phyloP scores from a whole-genome alignment of 2,888 invertebrate genomes.

The Idaea straminata region DNA sequence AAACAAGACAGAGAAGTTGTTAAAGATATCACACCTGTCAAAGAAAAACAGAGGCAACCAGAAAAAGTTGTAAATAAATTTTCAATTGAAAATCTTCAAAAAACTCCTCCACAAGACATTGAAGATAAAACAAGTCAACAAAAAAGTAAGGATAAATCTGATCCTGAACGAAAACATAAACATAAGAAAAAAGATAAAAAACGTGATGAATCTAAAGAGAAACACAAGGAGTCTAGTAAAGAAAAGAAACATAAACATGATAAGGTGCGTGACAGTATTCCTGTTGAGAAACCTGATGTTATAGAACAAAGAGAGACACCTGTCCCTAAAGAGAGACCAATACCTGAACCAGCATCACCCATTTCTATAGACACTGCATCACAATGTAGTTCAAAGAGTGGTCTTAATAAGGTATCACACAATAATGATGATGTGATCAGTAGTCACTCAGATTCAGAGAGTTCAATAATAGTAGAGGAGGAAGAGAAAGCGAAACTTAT shows the following conservation, averaged over 20 bases:
- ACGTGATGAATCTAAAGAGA: constrained; percentile 82
- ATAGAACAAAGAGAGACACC: constrained; percentile 68
- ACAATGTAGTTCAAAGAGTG: constrained; percentile 75
- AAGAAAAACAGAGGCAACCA: constrained; percentile 62
- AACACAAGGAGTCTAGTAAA: constrained; percentile 79
- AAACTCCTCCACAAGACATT: constrained; percentile 66
- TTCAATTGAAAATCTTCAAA: constrained; percentile 71
- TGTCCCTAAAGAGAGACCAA: constrained; percentile 58
- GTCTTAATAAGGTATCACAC: constrained; percentile 58
- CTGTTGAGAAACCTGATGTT: constrained; percentile 73
- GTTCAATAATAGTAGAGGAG: constrained; percentile 65
- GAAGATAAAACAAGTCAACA: constrained; percentile 58
- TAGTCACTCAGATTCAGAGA: constrained; percentile 73
- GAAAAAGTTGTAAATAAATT: constrained; percentile 71
- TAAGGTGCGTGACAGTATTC: constrained; percentile 63
- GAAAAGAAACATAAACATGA: constrained; percentile 80
- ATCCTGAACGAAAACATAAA: constrained; percentile 79
- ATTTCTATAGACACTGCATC: constrained; percentile 75
- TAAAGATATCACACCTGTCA: constrained; percentile 56
- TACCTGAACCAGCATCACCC: constrained; percentile 67
- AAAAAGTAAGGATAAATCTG: constrained; percentile 75
- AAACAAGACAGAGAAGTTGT: constrained; percentile 50
- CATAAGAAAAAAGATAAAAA: constrained; percentile 85
- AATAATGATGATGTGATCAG: constrained; percentile 62
- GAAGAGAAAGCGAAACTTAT: constrained; percentile 61